phyloP scores from a whole-genome alignment of 2,888 invertebrate genomes.

The Idaea aversata region DNA sequence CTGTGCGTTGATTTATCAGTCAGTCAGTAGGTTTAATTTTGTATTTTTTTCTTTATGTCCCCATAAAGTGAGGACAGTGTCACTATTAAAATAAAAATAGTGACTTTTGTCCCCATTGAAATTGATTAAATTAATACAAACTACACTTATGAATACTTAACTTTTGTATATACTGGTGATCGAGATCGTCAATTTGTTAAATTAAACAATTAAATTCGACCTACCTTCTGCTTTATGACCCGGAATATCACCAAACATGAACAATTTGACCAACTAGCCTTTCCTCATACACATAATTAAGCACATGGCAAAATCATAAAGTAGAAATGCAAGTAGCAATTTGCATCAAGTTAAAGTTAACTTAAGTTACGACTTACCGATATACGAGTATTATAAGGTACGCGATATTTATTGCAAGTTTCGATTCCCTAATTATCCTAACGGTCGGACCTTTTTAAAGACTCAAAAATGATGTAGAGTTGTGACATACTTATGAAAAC shows the following conservation, averaged over 20 bases:
- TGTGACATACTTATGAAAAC: conserved; percentile 13
- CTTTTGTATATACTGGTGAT: no score
- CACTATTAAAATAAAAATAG: no score
- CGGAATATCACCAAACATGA: background rate
- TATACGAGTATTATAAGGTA: conserved; percentile 24
- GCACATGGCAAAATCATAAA: background rate
- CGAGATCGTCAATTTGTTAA: background rate
- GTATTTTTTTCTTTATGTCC: no score
- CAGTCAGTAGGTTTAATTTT: no score
- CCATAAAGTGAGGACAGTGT: no score
- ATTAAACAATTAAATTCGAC: background rate
- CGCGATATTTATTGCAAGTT: conserved; percentile 49
- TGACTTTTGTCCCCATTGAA: no score
- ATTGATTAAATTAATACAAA: no score
- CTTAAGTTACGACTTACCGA: background rate
- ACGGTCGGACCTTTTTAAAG: background rate
- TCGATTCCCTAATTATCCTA: background rate
- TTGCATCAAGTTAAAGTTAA: conserved; percentile 57
- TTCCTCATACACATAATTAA: background rate
- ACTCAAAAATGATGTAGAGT: background rate
- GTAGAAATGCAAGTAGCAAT: conserved; percentile 34
- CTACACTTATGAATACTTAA: no score
- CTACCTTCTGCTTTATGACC: background rate
- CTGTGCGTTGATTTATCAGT: no score
- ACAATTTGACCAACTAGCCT: background rate